Percentiles rank a stretch among this genome's conserved stretches.
Evolutionary conservation across 2,888 invertebrate genomes (phyloP).

Genomic region (Pyrrhosoma nymphula): DNA sequence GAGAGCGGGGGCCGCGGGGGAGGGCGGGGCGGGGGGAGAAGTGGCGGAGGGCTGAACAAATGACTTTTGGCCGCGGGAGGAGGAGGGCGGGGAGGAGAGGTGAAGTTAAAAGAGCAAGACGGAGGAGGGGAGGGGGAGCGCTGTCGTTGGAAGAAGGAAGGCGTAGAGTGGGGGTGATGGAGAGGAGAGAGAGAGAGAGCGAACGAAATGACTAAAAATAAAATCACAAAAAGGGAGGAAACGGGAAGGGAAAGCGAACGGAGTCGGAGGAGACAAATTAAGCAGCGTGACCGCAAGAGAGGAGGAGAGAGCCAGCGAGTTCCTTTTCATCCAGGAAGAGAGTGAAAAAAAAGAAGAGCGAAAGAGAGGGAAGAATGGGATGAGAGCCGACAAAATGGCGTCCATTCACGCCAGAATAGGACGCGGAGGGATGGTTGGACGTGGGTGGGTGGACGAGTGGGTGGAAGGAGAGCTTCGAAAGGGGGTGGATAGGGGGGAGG

Average conservation of each 20-base stretch:
- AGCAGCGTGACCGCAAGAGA: slow-evolving; percentile 22
- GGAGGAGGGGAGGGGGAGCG: neutral
- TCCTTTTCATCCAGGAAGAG: neutral
- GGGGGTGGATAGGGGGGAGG: neutral
- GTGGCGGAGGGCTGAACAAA: neutral
- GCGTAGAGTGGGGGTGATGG: neutral
- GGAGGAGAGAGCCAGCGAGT: too few species aligned
- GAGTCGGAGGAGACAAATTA: slow-evolving; percentile 41
- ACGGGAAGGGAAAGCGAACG: neutral
- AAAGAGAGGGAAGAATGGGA: neutral
- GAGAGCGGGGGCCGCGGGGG: too few species aligned
- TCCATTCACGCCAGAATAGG: neutral
- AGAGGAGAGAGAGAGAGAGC: neutral
- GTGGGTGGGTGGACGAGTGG: too few species aligned
- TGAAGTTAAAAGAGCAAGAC: neutral
- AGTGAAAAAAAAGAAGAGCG: too few species aligned
- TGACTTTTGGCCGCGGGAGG: neutral
- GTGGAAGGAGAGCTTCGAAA: neutral
- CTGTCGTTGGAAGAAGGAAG: neutral
- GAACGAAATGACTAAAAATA: neutral
- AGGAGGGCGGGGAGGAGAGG: neutral
- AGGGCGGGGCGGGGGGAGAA: neutral
- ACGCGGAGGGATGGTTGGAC: neutral
- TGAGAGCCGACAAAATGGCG: slow-evolving; percentile 42
- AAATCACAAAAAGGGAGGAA: neutral